A percentile compares a stretch with the other conserved stretches of the same genome.
phyloP scores from a whole-genome alignment of 2,888 invertebrate species.

The Leucophenga maculata region DNA sequence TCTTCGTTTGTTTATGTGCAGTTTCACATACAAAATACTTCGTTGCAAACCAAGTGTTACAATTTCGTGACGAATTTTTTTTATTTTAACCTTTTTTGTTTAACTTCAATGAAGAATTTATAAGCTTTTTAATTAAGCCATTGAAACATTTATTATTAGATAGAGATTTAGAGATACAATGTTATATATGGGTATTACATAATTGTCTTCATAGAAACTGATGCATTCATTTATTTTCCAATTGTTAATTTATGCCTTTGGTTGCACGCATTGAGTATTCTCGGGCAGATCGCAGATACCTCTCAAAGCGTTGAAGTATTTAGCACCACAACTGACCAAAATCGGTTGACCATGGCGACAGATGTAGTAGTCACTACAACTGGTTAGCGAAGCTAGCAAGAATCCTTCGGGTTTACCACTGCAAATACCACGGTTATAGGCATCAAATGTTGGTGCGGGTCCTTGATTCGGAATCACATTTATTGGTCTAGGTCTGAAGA shows the following conservation, averaged over 20 bases:
- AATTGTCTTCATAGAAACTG: too few relatives aligned
- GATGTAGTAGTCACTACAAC: constrained; percentile 62
- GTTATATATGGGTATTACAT: too few relatives aligned
- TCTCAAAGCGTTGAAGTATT: constrained; percentile 61
- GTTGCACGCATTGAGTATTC: constrained; percentile 58
- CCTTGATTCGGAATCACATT: constrained; percentile 31
- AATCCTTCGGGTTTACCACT: constrained; percentile 60
- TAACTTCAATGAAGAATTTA: too few relatives aligned
- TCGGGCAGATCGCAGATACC: constrained; percentile 65
- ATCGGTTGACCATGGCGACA: constrained; percentile 57
- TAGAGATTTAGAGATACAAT: too few relatives aligned
- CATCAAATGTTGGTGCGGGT: constrained; percentile 9
- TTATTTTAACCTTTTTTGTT: too few relatives aligned
- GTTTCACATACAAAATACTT: too few relatives aligned
- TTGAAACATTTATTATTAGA: too few relatives aligned
- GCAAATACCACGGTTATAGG: constrained; percentile 55
- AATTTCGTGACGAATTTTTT: too few relatives aligned
- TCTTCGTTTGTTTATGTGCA: too few relatives aligned
- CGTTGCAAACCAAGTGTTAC: too few relatives aligned
- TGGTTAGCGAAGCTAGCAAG: constrained; percentile 59
- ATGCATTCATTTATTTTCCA: constrained; percentile 41
- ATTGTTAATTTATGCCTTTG: constrained; percentile 34
- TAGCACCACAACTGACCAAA: constrained; percentile 54
- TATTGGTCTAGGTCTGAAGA: constrained; percentile 29
- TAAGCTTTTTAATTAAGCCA: too few relatives aligned